phyloP scores from a whole-genome alignment of 2,797 vertebrate genomes.

The Anguilla pacifica region DNA sequence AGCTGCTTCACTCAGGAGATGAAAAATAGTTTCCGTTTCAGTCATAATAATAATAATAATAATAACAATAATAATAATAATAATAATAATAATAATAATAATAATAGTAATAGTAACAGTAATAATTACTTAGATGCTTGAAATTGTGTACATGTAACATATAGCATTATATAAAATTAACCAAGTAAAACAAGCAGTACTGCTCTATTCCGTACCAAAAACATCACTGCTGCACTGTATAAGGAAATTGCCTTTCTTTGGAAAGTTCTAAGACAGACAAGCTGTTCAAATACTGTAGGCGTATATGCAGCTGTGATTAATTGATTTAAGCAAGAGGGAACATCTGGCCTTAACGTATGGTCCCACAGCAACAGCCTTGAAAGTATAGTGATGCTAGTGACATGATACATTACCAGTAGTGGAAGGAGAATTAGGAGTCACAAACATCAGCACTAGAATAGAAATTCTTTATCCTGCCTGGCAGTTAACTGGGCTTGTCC shows the following conservation, averaged over 20 bases:
- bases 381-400: background rate
- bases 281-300: background rate
- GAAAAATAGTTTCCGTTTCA: background rate
- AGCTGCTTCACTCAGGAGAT: background rate
- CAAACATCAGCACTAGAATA: background rate
- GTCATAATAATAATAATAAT: background rate
- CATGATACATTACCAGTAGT: background rate
- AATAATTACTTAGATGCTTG: no score
- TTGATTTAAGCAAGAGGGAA: conserved; percentile 13
- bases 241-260: background rate
- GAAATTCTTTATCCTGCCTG: background rate
- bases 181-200: background rate
- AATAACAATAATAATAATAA: no score
- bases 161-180: no score
- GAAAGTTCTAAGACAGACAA: background rate
- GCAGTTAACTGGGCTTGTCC: background rate
- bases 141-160: no score
- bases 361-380: background rate
- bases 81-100: background rate
- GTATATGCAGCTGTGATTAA: conserved; percentile 11
- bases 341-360: background rate
- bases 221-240: background rate
- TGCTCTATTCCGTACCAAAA: background rate
- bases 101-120: background rate
- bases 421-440: background rate